These are phyloP conservation scores for Barnardius zonarius DNA, from an alignment of 2,113 vertebrate species.

Conservation along the genomic window DNA sequence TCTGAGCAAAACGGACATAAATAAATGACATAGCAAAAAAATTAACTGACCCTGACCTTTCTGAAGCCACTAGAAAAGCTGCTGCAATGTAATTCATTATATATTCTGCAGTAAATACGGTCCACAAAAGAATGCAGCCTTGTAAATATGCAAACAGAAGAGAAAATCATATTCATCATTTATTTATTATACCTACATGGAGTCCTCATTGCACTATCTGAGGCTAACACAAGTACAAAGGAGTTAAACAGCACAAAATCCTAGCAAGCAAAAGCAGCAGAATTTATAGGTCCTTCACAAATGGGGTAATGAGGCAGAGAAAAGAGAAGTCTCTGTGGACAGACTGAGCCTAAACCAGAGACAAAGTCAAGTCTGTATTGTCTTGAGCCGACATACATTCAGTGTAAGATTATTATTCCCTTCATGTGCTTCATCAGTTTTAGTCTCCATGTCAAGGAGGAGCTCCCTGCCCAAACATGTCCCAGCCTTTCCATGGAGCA, in stretches of 20 bases:
- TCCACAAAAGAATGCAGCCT: neutral
- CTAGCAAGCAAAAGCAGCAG: neutral
- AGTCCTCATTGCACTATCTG: neutral
- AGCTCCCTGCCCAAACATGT: neutral
- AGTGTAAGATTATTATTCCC: neutral
- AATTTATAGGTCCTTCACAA: conserved; percentile 38
- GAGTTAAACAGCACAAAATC: neutral
- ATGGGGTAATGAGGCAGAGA: conserved; percentile 32
- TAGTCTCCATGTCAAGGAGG: neutral
- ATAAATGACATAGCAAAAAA: neutral
- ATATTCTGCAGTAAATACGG: neutral
- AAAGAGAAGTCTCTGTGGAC: conserved; percentile 9
- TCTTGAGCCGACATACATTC: neutral
- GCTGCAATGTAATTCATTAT: neutral
- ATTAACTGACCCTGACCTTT: conserved; percentile 20
- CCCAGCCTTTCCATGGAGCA: neutral
- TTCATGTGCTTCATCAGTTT: neutral
- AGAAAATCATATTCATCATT: conserved; percentile 15
- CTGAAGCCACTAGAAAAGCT: conserved; percentile 25
- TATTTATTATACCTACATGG: neutral
- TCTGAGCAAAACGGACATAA: neutral
- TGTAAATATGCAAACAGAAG: neutral
- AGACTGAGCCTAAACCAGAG: neutral
- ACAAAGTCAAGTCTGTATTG: neutral
- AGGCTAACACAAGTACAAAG: neutral